A percentile compares a stretch with the other conserved stretches of the same genome.
Evolutionary conservation across 1,140 invertebrate species (phyloP).

Genomic region (Coenobita brevimanus): DNA sequence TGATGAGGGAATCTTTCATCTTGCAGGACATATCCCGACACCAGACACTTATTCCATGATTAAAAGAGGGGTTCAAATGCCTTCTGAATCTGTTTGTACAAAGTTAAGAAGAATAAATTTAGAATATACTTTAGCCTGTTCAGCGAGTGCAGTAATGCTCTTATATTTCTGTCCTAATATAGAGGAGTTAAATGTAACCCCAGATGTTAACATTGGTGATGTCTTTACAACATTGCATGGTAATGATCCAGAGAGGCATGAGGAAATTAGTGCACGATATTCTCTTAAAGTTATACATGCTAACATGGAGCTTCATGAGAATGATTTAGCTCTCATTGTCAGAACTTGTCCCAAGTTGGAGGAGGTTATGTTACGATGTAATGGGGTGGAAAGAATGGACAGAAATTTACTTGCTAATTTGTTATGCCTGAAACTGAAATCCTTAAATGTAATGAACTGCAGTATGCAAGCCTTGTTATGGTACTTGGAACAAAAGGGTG

Average conservation of each 20-base stretch:
- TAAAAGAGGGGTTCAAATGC: constrained; percentile 35
- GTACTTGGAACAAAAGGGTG: constrained; percentile 41
- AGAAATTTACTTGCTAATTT: constrained; percentile 59
- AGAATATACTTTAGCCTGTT: constrained; percentile 49
- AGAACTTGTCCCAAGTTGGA: constrained; percentile 49
- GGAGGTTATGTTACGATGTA: constrained; percentile 49
- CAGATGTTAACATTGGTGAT: constrained; percentile 58
- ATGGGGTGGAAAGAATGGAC: constrained; percentile 59
- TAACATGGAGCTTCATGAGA: constrained; percentile 57
- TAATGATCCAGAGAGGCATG: constrained; percentile 46
- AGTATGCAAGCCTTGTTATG: constrained; percentile 50
- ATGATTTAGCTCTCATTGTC: constrained; percentile 52
- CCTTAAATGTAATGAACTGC: constrained; percentile 59
- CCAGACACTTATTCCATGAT: constrained; percentile 35
- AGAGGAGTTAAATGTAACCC: constrained; percentile 56
- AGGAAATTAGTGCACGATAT: constrained; percentile 28
- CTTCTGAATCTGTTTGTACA: constrained; percentile 37
- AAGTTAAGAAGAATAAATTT: constrained; percentile 54
- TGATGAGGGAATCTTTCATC: constrained; percentile 49
- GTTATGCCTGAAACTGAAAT: constrained; percentile 25
- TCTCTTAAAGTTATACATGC: constrained; percentile 24
- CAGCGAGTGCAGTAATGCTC: constrained; percentile 41
- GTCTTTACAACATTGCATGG: constrained; percentile 62
- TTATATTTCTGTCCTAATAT: constrained; percentile 54
- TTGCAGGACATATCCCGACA: constrained; percentile 40